These are phyloP conservation scores for Odontamblyopus lacepedii DNA, from an alignment of 2,797 vertebrate genomes.

Conservation along the genomic window DNA sequence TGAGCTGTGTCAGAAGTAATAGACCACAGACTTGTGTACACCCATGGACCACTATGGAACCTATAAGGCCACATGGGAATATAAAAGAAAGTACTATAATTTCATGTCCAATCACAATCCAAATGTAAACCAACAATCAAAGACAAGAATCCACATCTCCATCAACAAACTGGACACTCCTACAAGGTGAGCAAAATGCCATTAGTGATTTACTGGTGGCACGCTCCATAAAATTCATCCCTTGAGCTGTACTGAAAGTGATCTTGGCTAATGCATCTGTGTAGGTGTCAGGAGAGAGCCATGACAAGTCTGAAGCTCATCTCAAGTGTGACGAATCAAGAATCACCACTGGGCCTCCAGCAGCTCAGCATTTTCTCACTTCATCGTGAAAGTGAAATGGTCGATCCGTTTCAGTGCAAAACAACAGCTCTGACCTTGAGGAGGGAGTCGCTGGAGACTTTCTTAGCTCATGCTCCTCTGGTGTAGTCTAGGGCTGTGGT, in stretches of 20 bases:
- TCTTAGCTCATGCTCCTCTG: conserved; percentile 45
- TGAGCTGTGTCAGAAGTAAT: too few relatives aligned
- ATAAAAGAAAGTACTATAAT: too few relatives aligned
- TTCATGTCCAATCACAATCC: too few relatives aligned
- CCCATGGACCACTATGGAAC: too few relatives aligned
- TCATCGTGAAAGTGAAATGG: conserved; percentile 27
- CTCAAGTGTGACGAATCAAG: conserved; percentile 53
- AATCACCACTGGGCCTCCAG: conserved; percentile 23
- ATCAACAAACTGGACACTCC: not conserved
- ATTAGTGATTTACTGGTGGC: conserved; percentile 9
- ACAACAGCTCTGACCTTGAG: conserved; percentile 67
- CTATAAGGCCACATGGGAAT: too few relatives aligned
- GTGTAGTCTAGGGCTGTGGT: conserved; percentile 47
- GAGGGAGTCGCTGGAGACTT: conserved; percentile 41
- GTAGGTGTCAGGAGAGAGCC: conserved; percentile 22
- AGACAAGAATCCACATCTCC: not conserved
- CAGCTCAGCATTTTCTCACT: conserved; percentile 28
- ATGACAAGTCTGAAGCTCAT: conserved; percentile 35
- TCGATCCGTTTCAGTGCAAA: conserved; percentile 45
- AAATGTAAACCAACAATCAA: not conserved
- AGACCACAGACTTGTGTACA: too few relatives aligned
- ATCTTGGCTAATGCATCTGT: conserved; percentile 31
- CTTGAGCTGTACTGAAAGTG: conserved; percentile 20
- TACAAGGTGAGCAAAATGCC: conserved; percentile 5
- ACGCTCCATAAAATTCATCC: conserved; percentile 10